Evolutionary conservation across 2,113 vertebrate species (phyloP).

Genomic region (Tretioscincus oriximinensis): DNA sequence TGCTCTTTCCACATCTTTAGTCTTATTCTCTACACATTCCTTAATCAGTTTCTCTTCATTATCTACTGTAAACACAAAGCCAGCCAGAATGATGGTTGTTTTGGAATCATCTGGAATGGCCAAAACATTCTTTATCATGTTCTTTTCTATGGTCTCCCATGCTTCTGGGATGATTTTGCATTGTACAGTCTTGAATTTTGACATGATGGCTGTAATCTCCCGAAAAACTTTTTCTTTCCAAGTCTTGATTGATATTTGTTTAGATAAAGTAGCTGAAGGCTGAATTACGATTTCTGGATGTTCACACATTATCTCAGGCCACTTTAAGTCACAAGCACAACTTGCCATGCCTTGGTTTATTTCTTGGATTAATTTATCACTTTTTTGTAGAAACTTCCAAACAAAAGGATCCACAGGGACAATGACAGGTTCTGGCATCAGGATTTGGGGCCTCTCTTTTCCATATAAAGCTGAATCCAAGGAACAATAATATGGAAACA

Average conservation of each 20-base stretch:
- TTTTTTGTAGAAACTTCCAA: constrained; percentile 73
- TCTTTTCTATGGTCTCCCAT: constrained; percentile 71
- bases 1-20: constrained; percentile 65
- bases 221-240: constrained; percentile 73
- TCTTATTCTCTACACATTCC: constrained; percentile 57
- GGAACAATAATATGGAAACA: constrained; percentile 80
- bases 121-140: constrained; percentile 54
- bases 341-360: constrained; percentile 69
- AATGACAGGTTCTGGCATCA: constrained; percentile 73
- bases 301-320: constrained; percentile 60
- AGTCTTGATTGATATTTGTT: constrained; percentile 59
- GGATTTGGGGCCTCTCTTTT: constrained; percentile 70
- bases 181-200: constrained; percentile 66
- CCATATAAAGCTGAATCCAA: constrained; percentile 83
- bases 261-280: constrained; percentile 66
- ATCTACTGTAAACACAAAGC: constrained; percentile 70
- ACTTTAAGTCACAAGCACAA: constrained; percentile 71
- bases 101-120: constrained; percentile 62
- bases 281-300: constrained; percentile 65
- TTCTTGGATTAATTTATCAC: constrained; percentile 43
- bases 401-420: constrained; percentile 69
- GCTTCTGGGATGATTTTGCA: constrained; percentile 57
- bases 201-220: constrained; percentile 65
- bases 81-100: constrained; percentile 72
- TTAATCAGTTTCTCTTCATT: constrained; percentile 62